Conservation (phyloP, 2,888 invertebrate genomes). For the Hetaerina titia region DNA sequence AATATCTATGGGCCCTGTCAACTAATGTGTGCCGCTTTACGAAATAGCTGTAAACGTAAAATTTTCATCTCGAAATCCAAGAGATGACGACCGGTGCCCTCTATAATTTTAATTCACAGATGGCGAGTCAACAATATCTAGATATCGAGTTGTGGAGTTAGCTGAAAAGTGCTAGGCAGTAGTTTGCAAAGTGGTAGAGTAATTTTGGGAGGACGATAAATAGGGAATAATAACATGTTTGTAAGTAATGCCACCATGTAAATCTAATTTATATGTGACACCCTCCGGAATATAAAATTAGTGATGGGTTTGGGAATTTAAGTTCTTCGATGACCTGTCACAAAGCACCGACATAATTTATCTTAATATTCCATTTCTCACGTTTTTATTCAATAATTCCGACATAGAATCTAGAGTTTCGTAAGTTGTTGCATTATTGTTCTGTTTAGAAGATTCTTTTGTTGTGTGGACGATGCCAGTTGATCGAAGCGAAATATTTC, state of each 20-base stretch:
- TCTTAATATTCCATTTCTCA: not conserved
- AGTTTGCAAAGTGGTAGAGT: not conserved
- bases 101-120: slow-evolving; percentile 63
- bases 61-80: slow-evolving; percentile 43
- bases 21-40: not conserved
- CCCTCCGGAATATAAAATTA: not conserved
- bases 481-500: not conserved
- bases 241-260: not conserved
- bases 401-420: not conserved
- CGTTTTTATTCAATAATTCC: not conserved
- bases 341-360: not conserved
- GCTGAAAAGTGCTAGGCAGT: not conserved
- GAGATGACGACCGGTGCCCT: slow-evolving; percentile 18
- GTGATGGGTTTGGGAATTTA: not conserved
- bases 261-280: not conserved
- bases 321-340: slow-evolving; percentile 14
- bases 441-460: not conserved
- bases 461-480: not conserved
- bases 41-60: not conserved
- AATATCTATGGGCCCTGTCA: no score
- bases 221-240: slow-evolving; percentile 47
- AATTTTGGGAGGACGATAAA: slow-evolving; percentile 12
- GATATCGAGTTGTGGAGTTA: slow-evolving; percentile 43
- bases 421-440: not conserved
- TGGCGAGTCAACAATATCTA: slow-evolving; percentile 55